Conservation (phyloP, 2,797 vertebrate species). For the Synaphobranchus kaupii region DNA sequence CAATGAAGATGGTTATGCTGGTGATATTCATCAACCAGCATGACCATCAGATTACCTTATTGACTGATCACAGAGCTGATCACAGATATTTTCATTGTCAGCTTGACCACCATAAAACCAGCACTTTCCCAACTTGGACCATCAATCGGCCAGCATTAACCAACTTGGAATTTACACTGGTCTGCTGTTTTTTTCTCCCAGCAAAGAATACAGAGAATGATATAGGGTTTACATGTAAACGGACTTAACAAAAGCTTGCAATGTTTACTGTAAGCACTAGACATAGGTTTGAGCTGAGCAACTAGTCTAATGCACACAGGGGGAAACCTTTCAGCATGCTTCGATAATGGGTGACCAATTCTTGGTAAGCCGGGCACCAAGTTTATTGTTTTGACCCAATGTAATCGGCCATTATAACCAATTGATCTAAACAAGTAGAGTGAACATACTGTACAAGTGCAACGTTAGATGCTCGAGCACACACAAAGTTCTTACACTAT, state of each 20-base stretch:
- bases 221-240: background rate
- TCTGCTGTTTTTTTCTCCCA: background rate
- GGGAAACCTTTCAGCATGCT: background rate
- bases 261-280: background rate
- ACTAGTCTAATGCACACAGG: background rate
- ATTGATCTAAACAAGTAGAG: background rate
- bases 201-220: background rate
- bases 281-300: background rate
- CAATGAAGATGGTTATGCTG: background rate
- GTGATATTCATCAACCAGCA: background rate
- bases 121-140: background rate
- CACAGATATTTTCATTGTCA: background rate
- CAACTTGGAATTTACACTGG: too few relatives aligned
- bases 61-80: background rate
- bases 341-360: background rate
- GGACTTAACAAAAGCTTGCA: background rate
- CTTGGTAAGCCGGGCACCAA: background rate
- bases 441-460: background rate
- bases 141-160: background rate
- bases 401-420: too few relatives aligned
- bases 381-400: background rate
- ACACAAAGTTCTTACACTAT: background rate
- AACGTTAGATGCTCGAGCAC: background rate
- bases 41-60: background rate
- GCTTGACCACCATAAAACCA: background rate